Evolutionary conservation across 2,888 invertebrate genomes (phyloP), one percentile per base, ranked within the genome.

Genomic region (Cheilosia vulpina): DNA sequence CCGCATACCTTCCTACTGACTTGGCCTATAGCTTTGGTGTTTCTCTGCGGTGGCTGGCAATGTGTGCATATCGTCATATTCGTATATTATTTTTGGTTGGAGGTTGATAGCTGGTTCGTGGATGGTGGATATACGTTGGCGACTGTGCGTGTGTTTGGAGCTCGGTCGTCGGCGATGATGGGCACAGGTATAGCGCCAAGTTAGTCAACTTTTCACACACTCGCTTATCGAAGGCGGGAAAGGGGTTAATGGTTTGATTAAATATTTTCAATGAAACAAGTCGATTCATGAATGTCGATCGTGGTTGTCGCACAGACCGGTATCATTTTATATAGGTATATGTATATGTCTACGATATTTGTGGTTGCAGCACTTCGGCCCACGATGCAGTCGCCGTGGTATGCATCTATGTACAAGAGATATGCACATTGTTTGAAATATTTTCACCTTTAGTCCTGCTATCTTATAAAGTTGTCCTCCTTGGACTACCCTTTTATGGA

Each of bases 181-280:
- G 65, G 58, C 73, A 58, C 65, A 68, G 50, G 62, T 68, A 72
- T 57, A 79, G 60, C 45, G 71, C 77, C 69, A 41, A 71, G 78
- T 78, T 72, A 77, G 38, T 80, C 80, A 72, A 60, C 62, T 81
- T 72, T 81, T 72, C 71, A 72, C 60, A 80, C 68, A 73, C 62
- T 68, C 43, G 17, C 41, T 43, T 41, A 38, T 31, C 17, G 50
- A 41, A 47, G 57, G 21, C n/a, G 52, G 31, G 71, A 31, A 71
- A 52, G 17, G 63, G 52, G 53, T 71, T 60, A 76, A 66, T 75
- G 41, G 43, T 53, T 80, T 75, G 69, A 73, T 78, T 45, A 71
- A 83, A 69, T 47, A 69, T 69, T 79, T 68, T 55, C 69, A 68
- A 69, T 75, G 62, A 85, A 76, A 71, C 65, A 53, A 80, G 58